Evolutionary conservation across 1,140 invertebrate species (phyloP).

Genomic region (Gonatopus flavifemur): DNA sequence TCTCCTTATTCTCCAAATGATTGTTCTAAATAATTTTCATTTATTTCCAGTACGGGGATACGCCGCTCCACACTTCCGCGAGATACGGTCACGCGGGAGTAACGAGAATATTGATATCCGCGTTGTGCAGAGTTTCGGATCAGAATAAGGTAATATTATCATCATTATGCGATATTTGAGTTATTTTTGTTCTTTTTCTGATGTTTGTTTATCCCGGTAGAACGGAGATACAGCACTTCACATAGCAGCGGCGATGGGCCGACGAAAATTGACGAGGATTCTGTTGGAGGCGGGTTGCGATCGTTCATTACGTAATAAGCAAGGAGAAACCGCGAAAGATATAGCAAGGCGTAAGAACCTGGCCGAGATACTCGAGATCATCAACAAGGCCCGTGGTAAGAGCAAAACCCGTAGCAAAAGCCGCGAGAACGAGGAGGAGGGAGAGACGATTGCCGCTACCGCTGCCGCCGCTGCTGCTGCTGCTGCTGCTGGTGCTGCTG

Average conservation of each 20-base stretch:
- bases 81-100: constrained; percentile 96
- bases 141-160: constrained; percentile 77
- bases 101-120: constrained; percentile 89
- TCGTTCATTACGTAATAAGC: constrained; percentile 80
- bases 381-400: constrained; percentile 66
- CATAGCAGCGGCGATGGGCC: constrained; percentile 90
- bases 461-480: too few relatives aligned
- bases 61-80: constrained; percentile 91
- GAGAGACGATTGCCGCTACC: too few relatives aligned
- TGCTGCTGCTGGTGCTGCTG: constrained; percentile 2
- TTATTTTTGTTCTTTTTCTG: neutral
- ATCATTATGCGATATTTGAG: neutral
- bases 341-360: constrained; percentile 87
- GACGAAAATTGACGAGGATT: constrained; percentile 88
- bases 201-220: constrained; percentile 55
- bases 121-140: constrained; percentile 81
- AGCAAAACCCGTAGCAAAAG: constrained; percentile 39
- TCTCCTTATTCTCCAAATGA: neutral
- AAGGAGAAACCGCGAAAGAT: constrained; percentile 87
- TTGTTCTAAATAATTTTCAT: neutral
- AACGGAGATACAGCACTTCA: constrained; percentile 94
- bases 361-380: constrained; percentile 77
- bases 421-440: constrained; percentile 44
- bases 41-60: constrained; percentile 87
- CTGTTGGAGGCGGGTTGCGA: constrained; percentile 85